These are phyloP conservation scores for Atethmia centrago DNA, from an alignment of 2,888 invertebrate genomes.

Conservation along the genomic window DNA sequence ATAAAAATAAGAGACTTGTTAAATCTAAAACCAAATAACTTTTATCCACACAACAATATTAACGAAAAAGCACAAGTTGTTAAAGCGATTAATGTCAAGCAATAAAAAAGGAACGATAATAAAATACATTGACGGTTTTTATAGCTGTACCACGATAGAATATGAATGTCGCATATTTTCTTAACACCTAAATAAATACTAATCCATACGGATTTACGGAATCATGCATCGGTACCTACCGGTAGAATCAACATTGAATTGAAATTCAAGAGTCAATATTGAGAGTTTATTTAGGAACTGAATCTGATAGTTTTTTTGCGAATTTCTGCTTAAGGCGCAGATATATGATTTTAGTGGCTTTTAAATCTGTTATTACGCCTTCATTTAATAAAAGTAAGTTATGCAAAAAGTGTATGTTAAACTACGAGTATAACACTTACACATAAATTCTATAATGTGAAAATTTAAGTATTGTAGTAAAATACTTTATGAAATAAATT, in stretches of 20 bases:
- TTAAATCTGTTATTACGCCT: too few species aligned
- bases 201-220: constrained; percentile 32
- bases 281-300: constrained; percentile 61
- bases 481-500: too few species aligned
- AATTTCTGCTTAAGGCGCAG: constrained; percentile 49
- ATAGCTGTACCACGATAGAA: constrained; percentile 43
- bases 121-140: constrained; percentile 53
- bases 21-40: background rate
- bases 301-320: constrained; percentile 55
- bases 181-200: constrained; percentile 63
- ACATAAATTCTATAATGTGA: too few species aligned
- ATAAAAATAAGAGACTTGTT: background rate
- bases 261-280: constrained; percentile 61
- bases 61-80: constrained; percentile 1
- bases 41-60: background rate
- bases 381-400: too few species aligned
- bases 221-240: constrained; percentile 31
- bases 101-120: constrained; percentile 43
- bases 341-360: too few species aligned
- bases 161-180: constrained; percentile 59
- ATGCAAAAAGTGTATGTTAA: too few species aligned
- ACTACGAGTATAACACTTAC: too few species aligned
- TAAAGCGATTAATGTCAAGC: constrained; percentile 13
- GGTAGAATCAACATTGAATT: constrained; percentile 48
- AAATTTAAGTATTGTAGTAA: too few species aligned